These are phyloP conservation scores for Meriones psammophilus DNA, from an alignment of 2,797 vertebrate genomes.

Conservation along the genomic window DNA sequence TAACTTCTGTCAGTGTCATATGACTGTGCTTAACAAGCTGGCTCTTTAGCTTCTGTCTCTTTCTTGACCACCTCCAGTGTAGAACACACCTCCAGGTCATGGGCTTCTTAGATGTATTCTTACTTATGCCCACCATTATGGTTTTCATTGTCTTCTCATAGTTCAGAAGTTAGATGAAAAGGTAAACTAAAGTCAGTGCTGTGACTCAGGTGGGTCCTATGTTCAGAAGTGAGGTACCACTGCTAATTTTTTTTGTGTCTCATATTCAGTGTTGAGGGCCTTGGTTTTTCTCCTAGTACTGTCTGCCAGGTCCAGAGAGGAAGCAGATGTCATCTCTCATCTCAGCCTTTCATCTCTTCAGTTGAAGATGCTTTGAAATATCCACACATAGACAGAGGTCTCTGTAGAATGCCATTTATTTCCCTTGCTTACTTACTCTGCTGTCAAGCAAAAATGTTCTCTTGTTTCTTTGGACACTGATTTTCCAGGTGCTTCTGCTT, in stretches of 20 bases:
- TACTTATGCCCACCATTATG: constrained; percentile 73
- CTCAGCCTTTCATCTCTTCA: constrained; percentile 42
- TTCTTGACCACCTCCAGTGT: constrained; percentile 66
- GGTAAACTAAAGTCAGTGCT: constrained; percentile 80
- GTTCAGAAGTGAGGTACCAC: constrained; percentile 70
- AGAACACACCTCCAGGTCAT: constrained; percentile 82
- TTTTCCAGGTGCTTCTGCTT: background rate
- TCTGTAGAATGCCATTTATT: constrained; percentile 73
- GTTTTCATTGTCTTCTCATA: constrained; percentile 84
- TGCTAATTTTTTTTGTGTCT: background rate
- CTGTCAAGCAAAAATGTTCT: constrained; percentile 67
- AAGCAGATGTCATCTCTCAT: background rate
- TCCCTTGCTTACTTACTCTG: constrained; percentile 61
- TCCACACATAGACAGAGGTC: constrained; percentile 57
- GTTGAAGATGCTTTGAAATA: constrained; percentile 74
- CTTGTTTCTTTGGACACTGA: constrained; percentile 41
- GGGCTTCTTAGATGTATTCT: constrained; percentile 82
- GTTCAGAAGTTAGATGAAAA: constrained; percentile 83
- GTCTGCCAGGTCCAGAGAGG: constrained; percentile 63
- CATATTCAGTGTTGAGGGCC: constrained; percentile 44
- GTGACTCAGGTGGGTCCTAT: constrained; percentile 77
- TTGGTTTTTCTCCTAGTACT: constrained; percentile 41
- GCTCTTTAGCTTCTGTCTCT: constrained; percentile 63
- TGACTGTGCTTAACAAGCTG: constrained; percentile 76
- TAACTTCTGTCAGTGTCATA: constrained; percentile 79